Conservation (phyloP, 2,797 vertebrate genomes). For the Bothrops alternatus region DNA sequence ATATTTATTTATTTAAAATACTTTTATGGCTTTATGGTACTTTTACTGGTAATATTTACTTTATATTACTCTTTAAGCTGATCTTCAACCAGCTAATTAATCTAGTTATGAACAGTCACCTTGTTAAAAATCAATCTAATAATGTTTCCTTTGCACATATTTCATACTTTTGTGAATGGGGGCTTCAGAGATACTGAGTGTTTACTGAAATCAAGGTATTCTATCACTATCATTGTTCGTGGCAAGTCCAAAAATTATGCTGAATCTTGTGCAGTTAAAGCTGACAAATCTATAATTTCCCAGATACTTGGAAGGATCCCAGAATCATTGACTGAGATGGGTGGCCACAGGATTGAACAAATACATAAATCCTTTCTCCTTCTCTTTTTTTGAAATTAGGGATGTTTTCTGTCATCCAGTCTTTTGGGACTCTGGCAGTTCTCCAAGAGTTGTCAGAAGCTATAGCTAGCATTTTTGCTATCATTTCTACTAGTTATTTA, state of each 20-base stretch:
- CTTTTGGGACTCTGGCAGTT: background rate
- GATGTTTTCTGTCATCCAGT: background rate
- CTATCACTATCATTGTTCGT: background rate
- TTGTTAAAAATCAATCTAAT: background rate
- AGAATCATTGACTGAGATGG: background rate
- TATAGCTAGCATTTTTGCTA: background rate
- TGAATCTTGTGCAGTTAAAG: background rate
- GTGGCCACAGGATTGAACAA: background rate
- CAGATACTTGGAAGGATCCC: background rate
- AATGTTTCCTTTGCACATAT: background rate
- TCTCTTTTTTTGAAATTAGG: background rate
- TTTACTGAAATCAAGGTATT: background rate
- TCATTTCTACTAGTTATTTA: background rate
- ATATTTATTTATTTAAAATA: too few species aligned
- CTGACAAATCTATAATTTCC: background rate
- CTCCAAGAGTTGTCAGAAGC: background rate
- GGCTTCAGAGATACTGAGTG: background rate
- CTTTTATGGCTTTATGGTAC: too few species aligned
- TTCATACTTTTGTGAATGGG: background rate
- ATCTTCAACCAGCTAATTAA: background rate
- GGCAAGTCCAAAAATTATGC: background rate
- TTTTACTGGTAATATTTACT: too few species aligned
- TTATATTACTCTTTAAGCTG: background rate
- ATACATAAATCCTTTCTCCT: background rate
- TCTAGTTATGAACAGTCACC: background rate